Evolutionary conservation across 2,888 invertebrate genomes (phyloP), one percentile per base, ranked within the genome.

Genomic region (Andrena hattorfiana): DNA sequence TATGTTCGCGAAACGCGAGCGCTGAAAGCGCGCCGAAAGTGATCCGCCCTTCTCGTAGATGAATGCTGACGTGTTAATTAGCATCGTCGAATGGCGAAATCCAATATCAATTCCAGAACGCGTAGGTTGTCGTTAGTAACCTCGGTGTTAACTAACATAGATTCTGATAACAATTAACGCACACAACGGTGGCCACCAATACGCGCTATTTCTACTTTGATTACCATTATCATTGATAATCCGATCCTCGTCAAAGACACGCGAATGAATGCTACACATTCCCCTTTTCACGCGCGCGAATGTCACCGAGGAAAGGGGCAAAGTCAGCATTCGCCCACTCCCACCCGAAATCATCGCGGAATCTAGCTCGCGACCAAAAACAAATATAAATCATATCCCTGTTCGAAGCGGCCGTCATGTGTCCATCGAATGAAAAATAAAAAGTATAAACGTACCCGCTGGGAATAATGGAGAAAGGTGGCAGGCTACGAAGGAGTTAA

Each of bases 351-450:
- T 49, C 30, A 56, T 26, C 13, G 26, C 20, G 7, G 48, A n/a
- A 23, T 42, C 23, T n/a, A 13, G 10, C 2, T 51, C 35, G 56
- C 62, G 48, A 28, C 13, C 8, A 32, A 30, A 13, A 13, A 64
- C 30, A n/a, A 30, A 70, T 13, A 49, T 30, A 80, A 60, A 54
- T 28, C 42, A 60, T 20, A 5, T 49, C 32, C 28, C 30, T 63
- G 35, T 23, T 54, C 16, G 62, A 20, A 49, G 16, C 13, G 42
- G 30, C 20, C n/a, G 16, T 8, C 26, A 26, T 56, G 70, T 28
- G 78, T 66, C 62, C 63, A 62, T 72, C 67, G 56, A 49, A 79
- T 20, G 72, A 63, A 68, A 78, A 79, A 79, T 79, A 79, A 68
- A 72, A 56, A 28, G 35, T 32, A 68, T 64, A 35, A 63, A 64